Base-by-base conservation (phyloP, 1,140 invertebrate genomes). In the Drosophila orosa region DNA sequence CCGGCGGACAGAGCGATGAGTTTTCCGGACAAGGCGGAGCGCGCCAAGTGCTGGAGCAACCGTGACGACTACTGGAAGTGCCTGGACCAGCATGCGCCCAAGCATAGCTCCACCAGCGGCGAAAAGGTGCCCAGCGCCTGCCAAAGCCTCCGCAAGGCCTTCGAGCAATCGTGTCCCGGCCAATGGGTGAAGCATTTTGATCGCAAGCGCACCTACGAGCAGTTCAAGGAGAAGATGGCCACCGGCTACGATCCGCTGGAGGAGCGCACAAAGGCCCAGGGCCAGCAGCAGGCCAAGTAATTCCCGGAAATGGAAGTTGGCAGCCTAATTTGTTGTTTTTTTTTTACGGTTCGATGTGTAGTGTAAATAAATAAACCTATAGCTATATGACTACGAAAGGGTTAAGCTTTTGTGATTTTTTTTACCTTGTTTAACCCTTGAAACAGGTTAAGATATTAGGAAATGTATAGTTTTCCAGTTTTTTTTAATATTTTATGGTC, bases 101-200 rank as follows among this genome's bases (percentile, higher is more conserved):
- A 92, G 57, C 71, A 92, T 19, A 91, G 85, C 44, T 90, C 90
- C 27, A 92, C 91, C 27, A 92, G 85, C 54, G 90, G 90, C 5
- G 89, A 91, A 79, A 80, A 81, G 80, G 82, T 91, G 52, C 93
- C 94, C 9, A 93, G 93, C 72, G 93, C 94, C 56, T 98, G 98
- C 92, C 90, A 92, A 71, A 93, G 96, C 87, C 92, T 96, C 74
- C 94, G 97, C 62, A 95, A 95, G 93, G 56, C 95, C 22, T 98
- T 97, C 93, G 97, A 97, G 94, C 94, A 94, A 54, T 94, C 94
- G 17, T 99, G 97, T 92, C 96, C 97, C n/a, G 91, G 94, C 15
- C 95, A 96, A 92, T 99, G 97, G 97, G 97, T 98, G 12, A 97
- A 97, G 93, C 97, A 99, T 93, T 99, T 99, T 93, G 97, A 98